phyloP scores from a whole-genome alignment of 1,140 invertebrate genomes.

The Chelonus insularis region DNA sequence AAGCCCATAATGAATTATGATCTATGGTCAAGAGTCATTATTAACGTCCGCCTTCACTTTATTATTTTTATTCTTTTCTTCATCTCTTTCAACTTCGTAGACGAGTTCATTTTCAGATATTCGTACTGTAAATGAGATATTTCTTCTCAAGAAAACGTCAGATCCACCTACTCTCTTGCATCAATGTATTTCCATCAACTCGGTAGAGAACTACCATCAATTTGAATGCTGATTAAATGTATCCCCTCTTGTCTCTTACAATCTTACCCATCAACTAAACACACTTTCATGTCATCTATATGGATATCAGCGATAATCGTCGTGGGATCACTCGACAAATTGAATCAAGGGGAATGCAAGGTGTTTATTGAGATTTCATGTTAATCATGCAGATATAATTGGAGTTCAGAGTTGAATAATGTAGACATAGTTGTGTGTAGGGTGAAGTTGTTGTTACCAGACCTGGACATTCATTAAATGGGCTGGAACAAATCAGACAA shows the following conservation, averaged over 20 bases:
- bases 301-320: constrained; percentile 36
- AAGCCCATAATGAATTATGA: constrained; percentile 16
- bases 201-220: constrained; percentile 35
- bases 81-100: background rate
- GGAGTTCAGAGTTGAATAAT: background rate
- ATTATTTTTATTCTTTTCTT: background rate
- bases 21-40: constrained; percentile 18
- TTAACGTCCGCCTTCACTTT: constrained; percentile 1
- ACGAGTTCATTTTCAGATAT: background rate
- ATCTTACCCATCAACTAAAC: constrained; percentile 23
- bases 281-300: constrained; percentile 44
- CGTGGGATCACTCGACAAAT: constrained; percentile 35
- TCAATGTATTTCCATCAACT: constrained; percentile 11
- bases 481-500: too few species aligned
- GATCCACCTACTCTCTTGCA: background rate
- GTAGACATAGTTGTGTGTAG: too few species aligned
- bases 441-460: too few species aligned
- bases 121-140: constrained; percentile 1
- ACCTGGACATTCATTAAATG: too few species aligned
- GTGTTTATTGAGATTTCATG: constrained; percentile 45
- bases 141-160: background rate
- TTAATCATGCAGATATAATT: constrained; percentile 33
- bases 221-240: constrained; percentile 43
- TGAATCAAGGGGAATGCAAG: constrained; percentile 44
- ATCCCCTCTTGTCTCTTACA: background rate